These are phyloP conservation scores for Malachius bipustulatus DNA, from an alignment of 2,888 invertebrate species.

Conservation along the genomic window DNA sequence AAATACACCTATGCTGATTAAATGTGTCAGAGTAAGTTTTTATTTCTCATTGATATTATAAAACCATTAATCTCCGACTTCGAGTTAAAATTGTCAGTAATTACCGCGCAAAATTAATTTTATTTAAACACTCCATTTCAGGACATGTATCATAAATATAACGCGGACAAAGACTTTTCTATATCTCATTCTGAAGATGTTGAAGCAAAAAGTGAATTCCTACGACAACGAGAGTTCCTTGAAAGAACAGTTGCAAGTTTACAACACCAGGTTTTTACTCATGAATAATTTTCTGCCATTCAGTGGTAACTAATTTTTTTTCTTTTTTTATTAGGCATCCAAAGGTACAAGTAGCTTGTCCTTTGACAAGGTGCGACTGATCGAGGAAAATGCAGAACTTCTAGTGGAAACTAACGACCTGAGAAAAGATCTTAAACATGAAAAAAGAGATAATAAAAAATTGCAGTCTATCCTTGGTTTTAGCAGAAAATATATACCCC, in stretches of 20 bases:
- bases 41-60: no score
- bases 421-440: slow-evolving; percentile 54
- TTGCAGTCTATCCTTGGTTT: slow-evolving; percentile 61
- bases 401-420: slow-evolving; percentile 67
- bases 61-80: no score
- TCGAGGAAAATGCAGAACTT: slow-evolving; percentile 63
- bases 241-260: slow-evolving; percentile 52
- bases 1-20: slow-evolving; percentile 53
- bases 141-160: slow-evolving; percentile 58
- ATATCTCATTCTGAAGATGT: slow-evolving; percentile 54
- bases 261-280: slow-evolving; percentile 31
- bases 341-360: slow-evolving; percentile 29
- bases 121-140: slow-evolving; percentile 24
- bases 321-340: slow-evolving; percentile 27
- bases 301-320: slow-evolving; percentile 14
- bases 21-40: slow-evolving; percentile 41
- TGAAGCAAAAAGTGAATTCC: slow-evolving; percentile 63
- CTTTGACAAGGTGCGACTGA: slow-evolving; percentile 34
- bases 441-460: slow-evolving; percentile 53
- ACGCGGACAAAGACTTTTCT: slow-evolving; percentile 55
- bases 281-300: slow-evolving; percentile 6
- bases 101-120: not conserved
- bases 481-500: slow-evolving; percentile 44
- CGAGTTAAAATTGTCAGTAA: not conserved
- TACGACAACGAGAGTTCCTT: slow-evolving; percentile 70